phyloP scores from a whole-genome alignment of 2,113 vertebrate species.

The Gobiocypris rarus region DNA sequence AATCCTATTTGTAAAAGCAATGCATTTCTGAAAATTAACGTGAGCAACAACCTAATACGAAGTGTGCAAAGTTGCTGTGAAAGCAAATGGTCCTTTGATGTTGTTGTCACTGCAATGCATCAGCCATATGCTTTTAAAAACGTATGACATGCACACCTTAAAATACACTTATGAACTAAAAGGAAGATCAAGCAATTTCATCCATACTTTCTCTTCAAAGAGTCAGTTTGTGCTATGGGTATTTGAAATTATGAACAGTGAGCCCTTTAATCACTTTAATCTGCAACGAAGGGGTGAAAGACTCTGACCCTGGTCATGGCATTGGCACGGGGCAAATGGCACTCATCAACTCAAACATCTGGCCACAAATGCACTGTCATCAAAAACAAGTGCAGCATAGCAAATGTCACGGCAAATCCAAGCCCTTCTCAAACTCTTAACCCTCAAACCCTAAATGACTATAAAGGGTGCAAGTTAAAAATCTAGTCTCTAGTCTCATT shows the following conservation, averaged over 20 bases:
- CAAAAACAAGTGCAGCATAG: neutral
- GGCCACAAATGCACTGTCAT: neutral
- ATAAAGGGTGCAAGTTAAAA: too few species aligned
- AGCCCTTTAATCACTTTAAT: slow-evolving; percentile 20
- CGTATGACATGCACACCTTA: slow-evolving; percentile 95
- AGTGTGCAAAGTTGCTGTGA: slow-evolving; percentile 42
- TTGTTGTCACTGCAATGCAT: slow-evolving; percentile 88
- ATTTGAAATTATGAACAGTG: neutral
- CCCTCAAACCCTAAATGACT: neutral
- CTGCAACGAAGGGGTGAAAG: neutral
- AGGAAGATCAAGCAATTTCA: slow-evolving; percentile 96
- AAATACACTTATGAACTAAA: slow-evolving; percentile 92
- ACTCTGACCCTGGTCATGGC: slow-evolving; percentile 26
- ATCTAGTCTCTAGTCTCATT: too few species aligned
- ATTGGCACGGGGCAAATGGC: neutral
- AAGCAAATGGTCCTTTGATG: slow-evolving; percentile 83
- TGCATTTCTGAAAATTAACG: slow-evolving; percentile 46
- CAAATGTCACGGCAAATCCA: neutral
- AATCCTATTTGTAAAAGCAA: slow-evolving; percentile 41
- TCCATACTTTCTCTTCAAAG: slow-evolving; percentile 92
- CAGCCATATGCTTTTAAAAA: slow-evolving; percentile 96
- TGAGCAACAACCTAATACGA: slow-evolving; percentile 38
- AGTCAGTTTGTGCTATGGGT: slow-evolving; percentile 62
- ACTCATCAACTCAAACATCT: neutral
- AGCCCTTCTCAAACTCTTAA: neutral